Percentiles rank a stretch among this genome's conserved stretches.
Evolutionary conservation across 2,888 invertebrate species (phyloP).

Genomic region (Stenolophus ochropezus): DNA sequence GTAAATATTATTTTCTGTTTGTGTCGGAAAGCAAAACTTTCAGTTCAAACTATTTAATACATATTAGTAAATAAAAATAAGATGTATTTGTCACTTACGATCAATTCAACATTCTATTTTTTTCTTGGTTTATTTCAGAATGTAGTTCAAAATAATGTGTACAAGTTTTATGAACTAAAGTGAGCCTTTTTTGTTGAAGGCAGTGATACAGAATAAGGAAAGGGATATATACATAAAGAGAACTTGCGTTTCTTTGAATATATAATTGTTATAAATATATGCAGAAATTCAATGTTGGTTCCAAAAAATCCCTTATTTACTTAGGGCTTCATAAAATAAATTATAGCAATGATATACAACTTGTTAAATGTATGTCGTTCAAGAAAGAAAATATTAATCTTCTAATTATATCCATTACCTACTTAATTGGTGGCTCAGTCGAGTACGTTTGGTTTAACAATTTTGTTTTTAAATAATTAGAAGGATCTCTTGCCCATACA

Average conservation of each 20-base stretch:
- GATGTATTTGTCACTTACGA: no score
- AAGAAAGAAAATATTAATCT: not conserved
- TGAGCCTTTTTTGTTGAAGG: not conserved
- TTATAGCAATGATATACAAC: no score
- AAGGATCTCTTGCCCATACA: constrained; percentile 57
- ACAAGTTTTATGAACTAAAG: not conserved
- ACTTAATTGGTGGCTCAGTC: not conserved
- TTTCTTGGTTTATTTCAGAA: no score
- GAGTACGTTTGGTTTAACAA: constrained; percentile 3
- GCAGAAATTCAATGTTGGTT: not conserved
- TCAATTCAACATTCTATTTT: no score
- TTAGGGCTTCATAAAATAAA: not conserved
- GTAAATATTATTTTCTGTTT: no score
- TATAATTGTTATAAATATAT: not conserved
- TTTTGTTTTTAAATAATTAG: constrained; percentile 39
- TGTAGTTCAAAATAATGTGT: not conserved
- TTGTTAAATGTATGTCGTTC: no score
- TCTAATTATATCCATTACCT: not conserved
- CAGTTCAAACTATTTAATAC: no score
- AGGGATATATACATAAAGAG: not conserved
- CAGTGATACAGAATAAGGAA: not conserved
- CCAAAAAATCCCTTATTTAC: not conserved
- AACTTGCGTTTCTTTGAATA: not conserved
- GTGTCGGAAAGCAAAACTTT: no score
- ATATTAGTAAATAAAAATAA: no score